Evolutionary conservation across 92 coral and sea anemone genomes (phyloP).

Genomic region (Zoanthus solanderi): DNA sequence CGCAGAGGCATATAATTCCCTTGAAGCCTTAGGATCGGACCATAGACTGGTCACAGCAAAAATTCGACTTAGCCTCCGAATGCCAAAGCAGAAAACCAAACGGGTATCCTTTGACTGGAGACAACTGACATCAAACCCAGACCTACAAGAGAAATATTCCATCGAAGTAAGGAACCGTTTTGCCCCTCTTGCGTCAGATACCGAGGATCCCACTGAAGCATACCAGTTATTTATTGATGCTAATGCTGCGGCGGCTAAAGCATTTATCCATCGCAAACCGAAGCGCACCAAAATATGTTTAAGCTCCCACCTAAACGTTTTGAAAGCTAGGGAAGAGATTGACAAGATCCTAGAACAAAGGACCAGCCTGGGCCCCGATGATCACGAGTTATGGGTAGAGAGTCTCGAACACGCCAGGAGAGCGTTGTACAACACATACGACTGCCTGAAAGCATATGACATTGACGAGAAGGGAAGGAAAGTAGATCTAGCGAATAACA

Average conservation of each 20-base stretch:
- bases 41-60: conserved; percentile 53
- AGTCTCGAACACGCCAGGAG: conserved; percentile 30
- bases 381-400: background rate
- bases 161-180: conserved; percentile 36
- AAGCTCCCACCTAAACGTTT: no score
- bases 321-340: conserved; percentile 1
- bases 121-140: background rate
- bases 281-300: background rate
- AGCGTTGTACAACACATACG: conserved; percentile 48
- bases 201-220: conserved; percentile 1
- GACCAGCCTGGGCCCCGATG: conserved; percentile 3
- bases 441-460: conserved; percentile 42
- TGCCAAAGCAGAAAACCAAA: no score
- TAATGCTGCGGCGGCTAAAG: conserved; percentile 42
- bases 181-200: background rate
- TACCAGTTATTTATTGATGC: conserved; percentile 44
- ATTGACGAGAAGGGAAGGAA: conserved; percentile 38
- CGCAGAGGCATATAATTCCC: conserved; percentile 49
- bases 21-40: conserved; percentile 52
- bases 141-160: conserved; percentile 7
- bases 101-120: conserved; percentile 44
- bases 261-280: conserved; percentile 22
- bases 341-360: conserved; percentile 23
- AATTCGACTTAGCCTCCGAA: conserved; percentile 1
- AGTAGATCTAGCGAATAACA: conserved; percentile 43